Percentiles rank a stretch among this genome's conserved stretches.
Conservation (phyloP, 2,888 invertebrate genomes). For the Hanleya hanleyi region DNA sequence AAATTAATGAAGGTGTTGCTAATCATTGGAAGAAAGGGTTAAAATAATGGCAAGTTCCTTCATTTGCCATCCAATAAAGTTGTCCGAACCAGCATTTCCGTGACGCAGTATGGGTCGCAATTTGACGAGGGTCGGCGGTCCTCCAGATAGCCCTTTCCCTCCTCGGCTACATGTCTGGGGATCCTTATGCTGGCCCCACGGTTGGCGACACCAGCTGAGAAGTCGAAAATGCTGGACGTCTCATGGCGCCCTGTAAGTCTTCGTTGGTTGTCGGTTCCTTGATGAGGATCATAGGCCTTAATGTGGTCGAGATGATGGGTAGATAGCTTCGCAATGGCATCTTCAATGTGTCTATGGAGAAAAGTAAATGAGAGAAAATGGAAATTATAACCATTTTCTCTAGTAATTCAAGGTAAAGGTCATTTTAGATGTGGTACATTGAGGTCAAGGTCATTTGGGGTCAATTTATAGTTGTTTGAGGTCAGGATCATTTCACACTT, state of each 20-base stretch:
- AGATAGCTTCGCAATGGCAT: conserved; percentile 94
- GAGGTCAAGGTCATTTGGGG: too few relatives aligned
- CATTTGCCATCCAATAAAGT: too few relatives aligned
- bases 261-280: conserved; percentile 95
- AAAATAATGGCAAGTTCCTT: too few relatives aligned
- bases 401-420: too few relatives aligned
- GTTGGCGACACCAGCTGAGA: conserved; percentile 91
- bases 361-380: too few relatives aligned
- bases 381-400: too few relatives aligned
- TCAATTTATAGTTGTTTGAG: too few relatives aligned
- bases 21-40: too few relatives aligned
- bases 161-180: conserved; percentile 82
- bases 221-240: conserved; percentile 96
- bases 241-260: conserved; percentile 93
- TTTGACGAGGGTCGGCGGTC: conserved; percentile 82
- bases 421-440: too few relatives aligned
- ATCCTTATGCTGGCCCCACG: conserved; percentile 77
- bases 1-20: too few relatives aligned
- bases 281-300: conserved; percentile 94
- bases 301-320: conserved; percentile 94
- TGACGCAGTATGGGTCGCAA: conserved; percentile 67
- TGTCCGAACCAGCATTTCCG: conserved; percentile 60
- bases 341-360: conserved; percentile 86
- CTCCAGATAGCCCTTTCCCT: conserved; percentile 93
- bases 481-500: too few relatives aligned